Percentiles rank a stretch among this genome's conserved stretches.
phyloP scores from a whole-genome alignment of 2,113 vertebrate genomes.

The Ameiurus melas region DNA sequence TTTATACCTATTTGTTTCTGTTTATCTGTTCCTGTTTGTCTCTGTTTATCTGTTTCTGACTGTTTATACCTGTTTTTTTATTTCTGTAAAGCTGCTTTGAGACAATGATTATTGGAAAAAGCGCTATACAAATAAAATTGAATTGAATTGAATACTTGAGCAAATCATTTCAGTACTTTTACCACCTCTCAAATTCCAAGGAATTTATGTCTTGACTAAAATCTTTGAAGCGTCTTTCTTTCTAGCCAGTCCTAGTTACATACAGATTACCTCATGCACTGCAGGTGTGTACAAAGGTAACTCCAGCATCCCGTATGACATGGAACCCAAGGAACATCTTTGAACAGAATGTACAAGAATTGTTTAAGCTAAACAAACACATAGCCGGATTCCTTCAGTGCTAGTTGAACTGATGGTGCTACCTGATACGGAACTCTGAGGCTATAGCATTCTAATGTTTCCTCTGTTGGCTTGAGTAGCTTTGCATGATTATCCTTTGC shows the following conservation, averaged over 20 bases:
- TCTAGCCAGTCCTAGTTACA: neutral
- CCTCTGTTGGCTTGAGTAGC: slow-evolving; percentile 14
- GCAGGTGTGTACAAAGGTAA: slow-evolving; percentile 27
- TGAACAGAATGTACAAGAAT: neutral
- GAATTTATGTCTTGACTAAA: neutral
- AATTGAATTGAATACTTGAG: too few relatives aligned
- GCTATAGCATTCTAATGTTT: slow-evolving; percentile 18
- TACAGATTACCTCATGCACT: slow-evolving; percentile 5
- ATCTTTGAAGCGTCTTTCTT: neutral
- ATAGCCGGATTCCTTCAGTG: neutral
- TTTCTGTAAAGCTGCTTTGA: too few relatives aligned
- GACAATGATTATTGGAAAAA: too few relatives aligned
- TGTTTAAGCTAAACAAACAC: neutral
- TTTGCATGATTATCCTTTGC: slow-evolving; percentile 3
- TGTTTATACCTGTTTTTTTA: too few relatives aligned
- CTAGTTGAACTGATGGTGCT: too few relatives aligned
- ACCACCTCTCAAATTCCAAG: neutral
- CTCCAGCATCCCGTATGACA: neutral
- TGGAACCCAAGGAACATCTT: neutral
- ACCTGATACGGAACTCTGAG: neutral
- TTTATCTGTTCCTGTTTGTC: too few relatives aligned
- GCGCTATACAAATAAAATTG: too few relatives aligned
- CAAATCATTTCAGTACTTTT: neutral
- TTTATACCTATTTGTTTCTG: too few relatives aligned
- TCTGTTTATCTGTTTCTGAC: too few relatives aligned